Evolutionary conservation across 2,113 vertebrate genomes (phyloP), one percentile per base, ranked within the genome.

Genomic region (Heterotis niloticus): DNA sequence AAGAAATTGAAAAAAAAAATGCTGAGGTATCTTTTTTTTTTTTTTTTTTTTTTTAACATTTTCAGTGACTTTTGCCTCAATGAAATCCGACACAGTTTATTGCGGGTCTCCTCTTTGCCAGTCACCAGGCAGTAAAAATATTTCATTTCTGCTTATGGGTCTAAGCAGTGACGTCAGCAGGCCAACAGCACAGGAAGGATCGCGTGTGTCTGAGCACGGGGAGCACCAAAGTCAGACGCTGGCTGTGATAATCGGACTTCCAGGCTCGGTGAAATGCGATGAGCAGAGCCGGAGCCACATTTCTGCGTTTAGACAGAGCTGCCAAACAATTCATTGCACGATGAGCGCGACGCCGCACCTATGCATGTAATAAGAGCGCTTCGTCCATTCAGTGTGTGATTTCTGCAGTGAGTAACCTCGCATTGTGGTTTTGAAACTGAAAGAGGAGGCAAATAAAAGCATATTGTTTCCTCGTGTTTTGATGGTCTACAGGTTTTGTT

Each of bases 401-500:
- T 85, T 85, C 67, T 18, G 82, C 82, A 62, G 56, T 73, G 54
- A 74, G n/a, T 75, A 29, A 75, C 54, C 29, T 75, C 26, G 24
- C n/a, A 62, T 75, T 75, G 73, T 44, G 56, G 73, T 62, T 62
- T 62, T n/a, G 62, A 68, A 75, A 75, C 13, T 62, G 57, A 29
- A 75, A 60, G 16, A 13, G 20, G 26, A 76, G 16, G 34, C 60
- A 76, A 60, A 76, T 16, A 64, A 16, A 64, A 17, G n/a, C 26
- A 51, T 26, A n/a, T 80, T 79, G 80, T 85, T 86, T 78, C 80
- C 83, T 74, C 81, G 81, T 83, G 84, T 90, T 87, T 87, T 91
- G 89, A 90, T 92, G 89, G 89, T 91, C 88, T 87, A 88, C 62
- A 89, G 88, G 86, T 81, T 88, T 89, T 85, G 85, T 85, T 67